Conservation (phyloP, 2,113 vertebrate genomes). For the Hemibates koningsi region DNA sequence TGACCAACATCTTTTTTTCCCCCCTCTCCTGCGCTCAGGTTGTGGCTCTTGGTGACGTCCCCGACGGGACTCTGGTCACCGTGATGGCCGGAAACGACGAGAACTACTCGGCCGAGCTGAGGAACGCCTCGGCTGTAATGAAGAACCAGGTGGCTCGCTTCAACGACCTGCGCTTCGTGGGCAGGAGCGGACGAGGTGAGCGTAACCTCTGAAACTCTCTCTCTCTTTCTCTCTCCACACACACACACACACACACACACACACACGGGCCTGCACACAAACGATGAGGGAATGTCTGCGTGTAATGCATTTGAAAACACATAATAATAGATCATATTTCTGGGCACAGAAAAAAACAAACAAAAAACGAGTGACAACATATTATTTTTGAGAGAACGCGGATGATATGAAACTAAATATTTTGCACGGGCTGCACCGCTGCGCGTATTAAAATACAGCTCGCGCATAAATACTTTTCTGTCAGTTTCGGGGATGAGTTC, state of each 20-base stretch:
- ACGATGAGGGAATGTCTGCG: neutral
- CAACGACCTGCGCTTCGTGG: constrained; percentile 98
- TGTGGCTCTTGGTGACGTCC: constrained; percentile 94
- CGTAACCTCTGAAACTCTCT: neutral
- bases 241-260: neutral
- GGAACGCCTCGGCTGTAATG: constrained; percentile 97
- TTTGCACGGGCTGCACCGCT: neutral
- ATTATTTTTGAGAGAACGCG: neutral
- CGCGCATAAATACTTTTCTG: neutral
- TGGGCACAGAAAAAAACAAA: neutral
- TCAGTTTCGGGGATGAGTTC: neutral
- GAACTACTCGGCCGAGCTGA: constrained; percentile 97
- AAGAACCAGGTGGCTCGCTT: constrained; percentile 99
- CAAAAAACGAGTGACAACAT: neutral
- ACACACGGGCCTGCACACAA: neutral
- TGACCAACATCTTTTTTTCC: constrained; percentile 8
- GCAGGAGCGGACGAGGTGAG: constrained; percentile 96
- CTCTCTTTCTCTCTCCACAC: fast-evolving
- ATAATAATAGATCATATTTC: neutral
- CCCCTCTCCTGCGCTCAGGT: constrained; percentile 71
- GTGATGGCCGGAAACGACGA: constrained; percentile 99
- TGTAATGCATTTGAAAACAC: neutral
- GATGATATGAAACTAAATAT: neutral
- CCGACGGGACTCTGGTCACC: constrained; percentile 96
- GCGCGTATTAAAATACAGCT: neutral